Evolutionary conservation across 2,113 vertebrate species (phyloP), one percentile per base, ranked within the genome.

Genomic region (Protobothrops mucrosquamatus): DNA sequence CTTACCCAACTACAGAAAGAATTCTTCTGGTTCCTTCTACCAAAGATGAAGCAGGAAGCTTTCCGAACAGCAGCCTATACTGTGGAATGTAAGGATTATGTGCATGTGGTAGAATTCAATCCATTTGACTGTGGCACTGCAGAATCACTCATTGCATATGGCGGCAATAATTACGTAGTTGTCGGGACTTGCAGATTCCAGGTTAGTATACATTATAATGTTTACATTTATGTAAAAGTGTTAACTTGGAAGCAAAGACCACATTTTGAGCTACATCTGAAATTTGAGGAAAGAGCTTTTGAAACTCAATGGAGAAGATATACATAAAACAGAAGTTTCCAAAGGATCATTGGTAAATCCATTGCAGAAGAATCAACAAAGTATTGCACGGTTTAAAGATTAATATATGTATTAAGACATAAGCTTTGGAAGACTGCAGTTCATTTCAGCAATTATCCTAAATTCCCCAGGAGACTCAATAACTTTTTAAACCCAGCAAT

Each of bases 71-170:
- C 98, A 91, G 97, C 97, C 86, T 99, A 99, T 96, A 98, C 98
- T 0, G 98, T 99, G 94, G 95, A 98, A 2, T 99, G 99, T 24
- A 99, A 99, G 86, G 98, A 99, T 96, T 99, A 98, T 56, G 98
- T 99, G 18, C 98, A 99, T 0, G 99, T 99, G 95, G 99, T 99
- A 91, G 99, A 99, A 97, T 99, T 99, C 97, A 99, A 97, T 96
- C 99, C 99, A 0, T 99, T 99, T 96, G 98, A 98, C 86, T 98
- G 97, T 54, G 98, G 99, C 7, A 97, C 97, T 56, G 93, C 98
- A 0, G 98, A 96, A 69, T 99, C 98, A 14, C 98, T 99, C 9
- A 97, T 99, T 96, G 99, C 99, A 11, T 99, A 99, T 85, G 98
- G 98, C 57, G 98, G 99, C 94, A 98, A 98, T 97, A 98, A 98